Percentiles rank a stretch among this genome's conserved stretches.
Conservation (phyloP, 2,797 vertebrate genomes). For the Megalops cyprinoides region DNA sequence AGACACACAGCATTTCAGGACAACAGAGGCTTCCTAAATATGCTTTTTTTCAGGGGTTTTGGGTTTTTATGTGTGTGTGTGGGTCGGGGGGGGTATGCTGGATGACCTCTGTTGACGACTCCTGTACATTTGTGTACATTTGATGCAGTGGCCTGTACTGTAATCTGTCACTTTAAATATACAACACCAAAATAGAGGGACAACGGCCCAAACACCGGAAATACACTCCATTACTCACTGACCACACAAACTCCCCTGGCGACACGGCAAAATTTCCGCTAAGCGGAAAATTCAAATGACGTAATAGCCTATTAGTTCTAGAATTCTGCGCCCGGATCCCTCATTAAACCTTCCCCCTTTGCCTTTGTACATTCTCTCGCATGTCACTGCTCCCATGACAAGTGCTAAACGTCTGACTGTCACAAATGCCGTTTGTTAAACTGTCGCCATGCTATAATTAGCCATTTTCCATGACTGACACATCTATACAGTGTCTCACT, state of each 20-base stretch:
- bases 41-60: no score
- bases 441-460: slow-evolving; percentile 46
- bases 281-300: slow-evolving; percentile 71
- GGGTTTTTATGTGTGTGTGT: no score
- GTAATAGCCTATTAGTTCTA: slow-evolving; percentile 62
- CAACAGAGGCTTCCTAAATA: neutral
- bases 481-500: slow-evolving; percentile 47
- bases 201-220: slow-evolving; percentile 31
- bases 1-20: neutral
- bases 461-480: slow-evolving; percentile 35
- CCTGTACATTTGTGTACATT: neutral
- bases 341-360: slow-evolving; percentile 45
- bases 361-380: slow-evolving; percentile 52
- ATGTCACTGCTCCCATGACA: slow-evolving; percentile 53
- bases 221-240: slow-evolving; percentile 23
- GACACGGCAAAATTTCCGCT: neutral
- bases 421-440: slow-evolving; percentile 45
- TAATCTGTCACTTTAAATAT: slow-evolving; percentile 37
- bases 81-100: neutral
- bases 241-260: slow-evolving; percentile 14
- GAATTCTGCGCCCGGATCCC: slow-evolving; percentile 64
- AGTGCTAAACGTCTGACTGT: slow-evolving; percentile 55
- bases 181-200: slow-evolving; percentile 24
- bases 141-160: slow-evolving; percentile 23
- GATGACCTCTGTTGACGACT: neutral